phyloP scores from a whole-genome alignment of 2,797 vertebrate genomes.

The Menidia menidia region DNA sequence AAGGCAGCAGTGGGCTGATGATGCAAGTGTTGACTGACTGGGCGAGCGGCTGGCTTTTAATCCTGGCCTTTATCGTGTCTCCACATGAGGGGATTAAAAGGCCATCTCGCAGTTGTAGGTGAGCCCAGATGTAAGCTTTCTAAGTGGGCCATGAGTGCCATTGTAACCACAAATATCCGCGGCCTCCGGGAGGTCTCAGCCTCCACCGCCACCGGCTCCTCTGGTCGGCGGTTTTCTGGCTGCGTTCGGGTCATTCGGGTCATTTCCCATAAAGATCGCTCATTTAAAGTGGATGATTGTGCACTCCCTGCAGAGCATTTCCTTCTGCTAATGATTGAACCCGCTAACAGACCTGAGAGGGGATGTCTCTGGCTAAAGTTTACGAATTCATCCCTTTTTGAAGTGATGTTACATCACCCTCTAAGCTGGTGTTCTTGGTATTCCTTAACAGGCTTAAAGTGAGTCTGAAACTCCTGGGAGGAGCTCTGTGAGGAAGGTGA shows the following conservation, averaged over 20 bases:
- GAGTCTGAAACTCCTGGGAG: conserved; percentile 26
- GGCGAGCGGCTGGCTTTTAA: conserved; percentile 67
- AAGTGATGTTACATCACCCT: conserved; percentile 68
- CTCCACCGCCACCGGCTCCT: too few relatives aligned
- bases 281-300: background rate
- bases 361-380: conserved; percentile 20
- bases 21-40: conserved; percentile 47
- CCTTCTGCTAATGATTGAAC: background rate
- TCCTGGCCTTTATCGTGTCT: conserved; percentile 71
- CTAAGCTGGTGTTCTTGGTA: conserved; percentile 69
- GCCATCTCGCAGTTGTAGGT: conserved; percentile 61
- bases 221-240: background rate
- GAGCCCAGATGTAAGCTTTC: conserved; percentile 68
- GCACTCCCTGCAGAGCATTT: background rate
- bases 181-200: conserved; percentile 13
- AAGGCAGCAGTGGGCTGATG: conserved; percentile 40
- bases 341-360: background rate
- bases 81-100: conserved; percentile 75
- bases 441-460: conserved; percentile 59
- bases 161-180: conserved; percentile 17
- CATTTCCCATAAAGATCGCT: background rate
- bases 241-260: background rate
- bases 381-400: conserved; percentile 32
- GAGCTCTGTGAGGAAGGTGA: conserved; percentile 20
- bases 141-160: conserved; percentile 40